Base-by-base conservation (phyloP, 2,113 vertebrate species). In the Colinus virginianus region DNA sequence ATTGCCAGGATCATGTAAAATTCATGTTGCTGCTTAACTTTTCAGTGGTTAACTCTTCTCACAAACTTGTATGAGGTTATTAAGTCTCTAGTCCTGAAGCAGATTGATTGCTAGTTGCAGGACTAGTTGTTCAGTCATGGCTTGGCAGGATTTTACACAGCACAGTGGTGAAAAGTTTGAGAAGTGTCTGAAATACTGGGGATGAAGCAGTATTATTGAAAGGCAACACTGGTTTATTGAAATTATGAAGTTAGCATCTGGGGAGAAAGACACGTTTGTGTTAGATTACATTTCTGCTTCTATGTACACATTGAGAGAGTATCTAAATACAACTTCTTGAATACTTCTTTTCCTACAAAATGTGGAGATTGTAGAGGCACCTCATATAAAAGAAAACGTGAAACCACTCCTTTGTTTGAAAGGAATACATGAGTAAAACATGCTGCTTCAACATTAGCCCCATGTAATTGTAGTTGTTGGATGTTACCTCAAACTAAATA, bases 361-460 rank as follows among this genome's bases (percentile, higher is more conserved):
- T 61, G n/a, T 61, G 58, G n/a, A 36, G 32, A 32, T 58, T 75
- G 43, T 76, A 34, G 32, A 23, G 25, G 14, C 13, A 62, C n/a
- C 11, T 23, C 8, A 30, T 8, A 69, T 66, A 36, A 58, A 26
- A 66, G 6, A 32, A 32, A 32, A 21, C 26, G 56, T 74, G 36
- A 72, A 30, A 22, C 2, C 13, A 8, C 6, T 36, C 32, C 13
- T 43, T 38, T 53, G 66, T 14, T 84, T 56, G 32, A 61, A 32
- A 64, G 11, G 21, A 17, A 34, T 49, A 12, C 34, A 1, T 66
- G 11, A 46, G 19, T 51, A 59, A 51, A 72, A 34, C 0, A 0
- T 9, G 13, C 30, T 11, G 19, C 16, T 71, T n/a, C 18, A 67
- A 19, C 36, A 30, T 2, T 40, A 32, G 42, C 90, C 17, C 9